Percentiles rank a stretch among this genome's conserved stretches.
Evolutionary conservation across 1,140 invertebrate genomes (phyloP).

Genomic region (Lordiphosa stackelbergi): DNA sequence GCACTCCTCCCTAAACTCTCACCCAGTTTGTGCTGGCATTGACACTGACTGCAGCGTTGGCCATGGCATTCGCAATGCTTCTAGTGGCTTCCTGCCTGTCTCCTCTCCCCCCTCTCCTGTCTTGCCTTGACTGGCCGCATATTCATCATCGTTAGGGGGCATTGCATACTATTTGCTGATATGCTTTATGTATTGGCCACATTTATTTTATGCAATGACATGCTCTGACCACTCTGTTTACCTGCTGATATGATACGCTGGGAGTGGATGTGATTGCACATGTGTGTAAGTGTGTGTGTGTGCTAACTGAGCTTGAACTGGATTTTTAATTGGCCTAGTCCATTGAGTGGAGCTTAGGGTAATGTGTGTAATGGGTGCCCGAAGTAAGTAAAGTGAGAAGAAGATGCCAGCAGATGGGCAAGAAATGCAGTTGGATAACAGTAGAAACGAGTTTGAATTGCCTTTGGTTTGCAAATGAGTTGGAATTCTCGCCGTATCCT

Average conservation of each 20-base stretch:
- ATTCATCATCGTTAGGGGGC: slow-evolving; percentile 27
- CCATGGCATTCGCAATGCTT: slow-evolving; percentile 46
- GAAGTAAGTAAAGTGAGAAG: no score
- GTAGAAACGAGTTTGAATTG: slow-evolving; percentile 41
- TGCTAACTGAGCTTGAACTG: slow-evolving; percentile 30
- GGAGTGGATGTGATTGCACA: neutral
- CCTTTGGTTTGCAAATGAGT: slow-evolving; percentile 16
- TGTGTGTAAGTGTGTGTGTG: neutral
- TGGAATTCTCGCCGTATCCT: slow-evolving; percentile 15
- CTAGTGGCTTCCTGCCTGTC: slow-evolving; percentile 31
- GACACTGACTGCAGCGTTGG: slow-evolving; percentile 52
- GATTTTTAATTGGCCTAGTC: slow-evolving; percentile 53
- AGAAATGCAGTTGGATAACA: slow-evolving; percentile 35
- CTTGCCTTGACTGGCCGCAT: slow-evolving; percentile 5
- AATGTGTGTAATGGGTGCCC: neutral
- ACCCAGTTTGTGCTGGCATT: slow-evolving; percentile 59
- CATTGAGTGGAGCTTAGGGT: slow-evolving; percentile 39
- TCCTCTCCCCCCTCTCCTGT: neutral
- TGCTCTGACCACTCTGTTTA: slow-evolving; percentile 17
- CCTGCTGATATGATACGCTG: neutral
- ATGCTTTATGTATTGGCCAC: slow-evolving; percentile 27
- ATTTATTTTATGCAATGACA: slow-evolving; percentile 18
- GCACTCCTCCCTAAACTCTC: slow-evolving; percentile 40
- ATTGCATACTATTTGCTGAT: slow-evolving; percentile 22
- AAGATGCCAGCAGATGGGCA: slow-evolving; percentile 3